Conservation (phyloP, 2,797 vertebrate species). For the Acipenser transmontanus region DNA sequence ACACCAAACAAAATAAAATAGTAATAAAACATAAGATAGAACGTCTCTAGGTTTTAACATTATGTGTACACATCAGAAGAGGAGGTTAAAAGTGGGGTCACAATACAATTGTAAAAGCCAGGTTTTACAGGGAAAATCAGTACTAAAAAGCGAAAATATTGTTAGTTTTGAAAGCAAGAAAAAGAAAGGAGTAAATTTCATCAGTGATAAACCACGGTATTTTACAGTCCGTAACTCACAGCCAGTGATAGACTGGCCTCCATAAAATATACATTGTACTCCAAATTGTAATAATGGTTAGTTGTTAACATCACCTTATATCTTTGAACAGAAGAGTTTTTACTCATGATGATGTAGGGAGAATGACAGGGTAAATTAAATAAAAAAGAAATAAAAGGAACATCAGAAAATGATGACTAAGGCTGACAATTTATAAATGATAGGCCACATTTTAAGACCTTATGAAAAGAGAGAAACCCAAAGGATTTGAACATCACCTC, state of each 20-base stretch:
- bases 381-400: conserved; percentile 36
- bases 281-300: conserved; percentile 11
- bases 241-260: not conserved
- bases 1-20: not conserved
- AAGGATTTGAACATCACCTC: conserved; percentile 2
- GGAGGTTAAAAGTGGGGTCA: no score
- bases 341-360: conserved; percentile 33
- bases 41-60: not conserved
- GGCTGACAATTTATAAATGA: not conserved
- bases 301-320: conserved; percentile 73
- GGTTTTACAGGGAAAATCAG: not conserved
- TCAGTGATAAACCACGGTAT: conserved; percentile 15
- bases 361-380: conserved; percentile 36
- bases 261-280: not conserved
- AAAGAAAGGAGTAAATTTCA: not conserved
- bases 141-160: not conserved
- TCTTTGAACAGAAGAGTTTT: conserved; percentile 93
- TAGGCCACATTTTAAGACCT: conserved; percentile 6
- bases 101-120: no score
- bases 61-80: not conserved
- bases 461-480: conserved; percentile 5
- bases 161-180: not conserved
- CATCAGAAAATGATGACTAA: not conserved
- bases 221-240: not conserved
- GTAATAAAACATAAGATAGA: not conserved